Evolutionary conservation across 2,888 invertebrate genomes (phyloP), one percentile per base, ranked within the genome.

Genomic region (Fragum fragum): DNA sequence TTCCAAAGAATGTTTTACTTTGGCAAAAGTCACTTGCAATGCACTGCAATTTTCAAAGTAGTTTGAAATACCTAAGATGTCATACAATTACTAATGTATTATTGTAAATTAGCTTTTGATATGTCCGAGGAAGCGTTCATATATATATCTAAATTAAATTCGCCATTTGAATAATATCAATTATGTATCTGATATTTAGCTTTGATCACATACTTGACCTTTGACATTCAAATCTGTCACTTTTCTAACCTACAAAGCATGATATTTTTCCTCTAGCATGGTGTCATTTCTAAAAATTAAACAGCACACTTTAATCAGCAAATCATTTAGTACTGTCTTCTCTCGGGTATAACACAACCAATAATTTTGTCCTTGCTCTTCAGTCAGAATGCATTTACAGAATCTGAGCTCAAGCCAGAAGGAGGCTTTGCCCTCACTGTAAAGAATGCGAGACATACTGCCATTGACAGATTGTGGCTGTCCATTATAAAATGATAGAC

Each of bases 271-370:
- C 82, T 83, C 69, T 57, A 74, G 83, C 83, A 86, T 83, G 85
- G 73, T 32, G 55, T 52, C 68, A 59, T 72, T 73, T 80, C 72
- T 80, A 74, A 80, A 78, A 66, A 29, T 47, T 47, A 47, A 76
- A 75, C 74, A 79, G 87, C 89, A 89, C 89, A 88, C 86, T 89
- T 89, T 89, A 87, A 88, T 88, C 88, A 78, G 74, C 86, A 87
- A 86, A 82, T 82, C 71, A 76, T 42, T 66, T 85, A 85, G 89
- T 89, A 84, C 85, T 87, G 85, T 85, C 88, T 84, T 83, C 55
- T 68, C 42, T 21, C 66, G 83, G 86, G 86, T 83, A 86, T 86
- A 86, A 86, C 86, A 79, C 73, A 76, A 79, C 77, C 76, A 18
- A 81, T 81, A 75, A 70, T 42, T 66, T 66, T 66, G 66, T 73